Base-by-base conservation (phyloP, 2,888 invertebrate genomes). In the Acanthosoma haemorrhoidale region DNA sequence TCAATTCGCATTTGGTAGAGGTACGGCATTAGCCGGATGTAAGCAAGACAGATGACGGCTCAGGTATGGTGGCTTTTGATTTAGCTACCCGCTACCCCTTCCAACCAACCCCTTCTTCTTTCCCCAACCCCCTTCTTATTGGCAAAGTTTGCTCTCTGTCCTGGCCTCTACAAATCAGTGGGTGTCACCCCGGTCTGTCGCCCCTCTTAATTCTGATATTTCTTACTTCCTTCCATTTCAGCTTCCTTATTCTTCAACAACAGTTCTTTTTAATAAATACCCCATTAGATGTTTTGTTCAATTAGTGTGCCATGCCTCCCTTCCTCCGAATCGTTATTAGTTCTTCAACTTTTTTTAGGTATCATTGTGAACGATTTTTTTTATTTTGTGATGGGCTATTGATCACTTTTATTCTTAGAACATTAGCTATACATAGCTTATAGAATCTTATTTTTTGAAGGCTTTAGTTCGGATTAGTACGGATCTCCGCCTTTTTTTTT, bases 131-230 rank as follows among this genome's bases (percentile, higher is more conserved):
- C n/a, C 5, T n/a, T 51, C 51, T 51, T 51, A 51, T 51, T 51
- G 51, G 51, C 25, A 51, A 51, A 51, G 51, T 51, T 51, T 51
- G n/a, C 51, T 51, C 51, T 25, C 51, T 51, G 51, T 25, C 51
- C n/a, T 51, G 51, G 25, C 51, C 51, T 51, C 51, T 25, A 51
- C 51, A 51, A 51, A 51, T 51, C 51, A 51, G 51, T 25, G 29
- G 25, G 51, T 25, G 51, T 51, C 51, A 51, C 51, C 29, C 51
- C 51, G 25, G 51, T 25, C 21, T 51, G 51, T 25, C 51, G 51
- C 51, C 51, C 51, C 51, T 51, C 51, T 51, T 51, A 51, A 25
- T 51, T 51, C 51, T 51, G n/a, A n/a, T n/a, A n/a, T n/a, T n/a
- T n/a, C n/a, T n/a, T 51, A 51, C 51, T 51, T 51, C 51, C 51